Percentiles rank a stretch among this genome's conserved stretches.
These are phyloP conservation scores for Whitmania pigra DNA, from an alignment of 1,140 invertebrate species.

Conservation along the genomic window DNA sequence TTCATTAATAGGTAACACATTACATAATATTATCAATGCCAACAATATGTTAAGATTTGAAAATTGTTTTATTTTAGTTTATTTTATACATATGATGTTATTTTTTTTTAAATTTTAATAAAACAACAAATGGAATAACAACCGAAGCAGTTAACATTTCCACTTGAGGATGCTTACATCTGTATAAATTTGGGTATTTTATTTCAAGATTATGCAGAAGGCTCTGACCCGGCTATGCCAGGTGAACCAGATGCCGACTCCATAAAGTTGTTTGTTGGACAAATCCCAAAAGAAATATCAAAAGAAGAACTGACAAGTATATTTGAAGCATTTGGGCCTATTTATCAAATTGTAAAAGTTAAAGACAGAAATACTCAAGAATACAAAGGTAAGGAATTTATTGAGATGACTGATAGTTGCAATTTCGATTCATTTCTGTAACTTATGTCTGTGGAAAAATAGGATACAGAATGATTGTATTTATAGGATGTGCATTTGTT, in stretches of 20 bases:
- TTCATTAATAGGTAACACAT: too few relatives aligned
- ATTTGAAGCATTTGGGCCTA: constrained; percentile 75
- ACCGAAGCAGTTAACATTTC: too few relatives aligned
- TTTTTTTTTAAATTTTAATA: too few relatives aligned
- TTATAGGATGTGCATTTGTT: constrained; percentile 80
- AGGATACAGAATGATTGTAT: constrained; percentile 27
- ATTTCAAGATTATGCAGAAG: too few relatives aligned
- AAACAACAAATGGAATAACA: too few relatives aligned
- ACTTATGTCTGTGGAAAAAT: not conserved
- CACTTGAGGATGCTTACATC: too few relatives aligned
- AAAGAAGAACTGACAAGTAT: constrained; percentile 69
- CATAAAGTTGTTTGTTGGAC: constrained; percentile 69
- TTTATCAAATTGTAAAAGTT: constrained; percentile 73
- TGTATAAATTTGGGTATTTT: too few relatives aligned
- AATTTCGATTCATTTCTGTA: not conserved
- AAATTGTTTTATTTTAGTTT: too few relatives aligned
- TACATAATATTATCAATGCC: too few relatives aligned
- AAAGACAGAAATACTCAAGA: constrained; percentile 63
- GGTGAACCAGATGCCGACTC: constrained; percentile 41
- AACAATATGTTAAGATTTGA: too few relatives aligned
- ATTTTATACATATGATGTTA: too few relatives aligned
- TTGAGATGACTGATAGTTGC: not conserved
- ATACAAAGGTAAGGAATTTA: constrained; percentile 59
- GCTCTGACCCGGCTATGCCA: too few relatives aligned
- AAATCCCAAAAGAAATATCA: constrained; percentile 70